Evolutionary conservation across 2,888 invertebrate species (phyloP), one percentile per base, ranked within the genome.

Genomic region (Drosophila demipolita): DNA sequence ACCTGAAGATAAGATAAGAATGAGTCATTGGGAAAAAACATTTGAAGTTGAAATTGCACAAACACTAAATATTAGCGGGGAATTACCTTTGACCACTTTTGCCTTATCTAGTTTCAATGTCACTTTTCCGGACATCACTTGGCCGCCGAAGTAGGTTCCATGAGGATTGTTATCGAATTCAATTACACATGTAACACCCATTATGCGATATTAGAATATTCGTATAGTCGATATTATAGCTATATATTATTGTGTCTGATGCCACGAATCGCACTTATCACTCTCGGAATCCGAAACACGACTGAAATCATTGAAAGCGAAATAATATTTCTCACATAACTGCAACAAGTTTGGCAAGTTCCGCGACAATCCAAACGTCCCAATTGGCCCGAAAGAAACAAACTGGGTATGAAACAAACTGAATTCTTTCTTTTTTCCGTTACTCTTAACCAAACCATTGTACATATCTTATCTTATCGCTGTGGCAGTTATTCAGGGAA

Each of bases 71-170:
- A 36, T 33, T 5, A n/a, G 36, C 8, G 15, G 36, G 17, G 32
- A 32, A 54, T 66, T 79, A 91, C 87, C 89, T 87, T 88, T 83
- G 0, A 83, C 81, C 33, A 77, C 57, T 72, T 91, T 92, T 0
- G 59, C 49, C 73, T 88, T 90, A 50, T 91, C 91, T 66, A 90
- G 63, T 9, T 82, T 83, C 1, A 91, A 52, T 5, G 82, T 86
- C 15, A 92, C 75, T 50, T 76, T 80, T 5, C 91, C 90, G 23
- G 82, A 78, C 8, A 92, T 58, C 3, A 85, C 82, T 79, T 93
- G 92, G 3, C 93, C 93, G 36, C 90, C 88, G 59, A 90, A 92
- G 65, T 83, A 93, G 4, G 89, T 90, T n/a, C 91, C 91, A 64
- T 90, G 68, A 6, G 90, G 83, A 87, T 91, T 92, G 63, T 91